A percentile compares a stretch with the other conserved stretches of the same genome.
Conservation (phyloP, 2,113 vertebrate genomes). For the Hiodon tergisus region DNA sequence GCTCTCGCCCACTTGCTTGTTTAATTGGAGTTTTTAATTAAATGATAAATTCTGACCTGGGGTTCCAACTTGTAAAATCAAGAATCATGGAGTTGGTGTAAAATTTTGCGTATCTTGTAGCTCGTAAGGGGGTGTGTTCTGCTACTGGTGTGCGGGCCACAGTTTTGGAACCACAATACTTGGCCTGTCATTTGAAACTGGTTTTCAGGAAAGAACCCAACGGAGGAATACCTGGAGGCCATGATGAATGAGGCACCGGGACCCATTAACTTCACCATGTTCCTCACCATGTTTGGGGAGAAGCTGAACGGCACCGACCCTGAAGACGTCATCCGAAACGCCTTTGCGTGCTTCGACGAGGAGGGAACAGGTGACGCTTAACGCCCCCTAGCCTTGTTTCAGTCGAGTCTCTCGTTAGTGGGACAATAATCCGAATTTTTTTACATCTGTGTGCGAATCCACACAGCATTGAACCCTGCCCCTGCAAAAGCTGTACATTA, state of each 20-base stretch:
- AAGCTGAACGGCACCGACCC: constrained; percentile 74
- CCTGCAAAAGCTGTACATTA: not conserved
- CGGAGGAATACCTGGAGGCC: constrained; percentile 82
- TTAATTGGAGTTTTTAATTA: no score
- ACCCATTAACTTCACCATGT: constrained; percentile 95
- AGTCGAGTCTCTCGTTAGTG: not conserved
- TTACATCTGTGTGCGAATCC: no score
- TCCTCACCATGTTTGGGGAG: constrained; percentile 96
- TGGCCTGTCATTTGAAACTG: not conserved
- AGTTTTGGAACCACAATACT: no score
- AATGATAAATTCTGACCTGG: no score
- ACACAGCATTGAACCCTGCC: no score
- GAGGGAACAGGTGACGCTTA: constrained; percentile 74
- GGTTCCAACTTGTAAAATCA: no score
- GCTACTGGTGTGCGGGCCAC: no score
- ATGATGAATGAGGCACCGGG: constrained; percentile 95
- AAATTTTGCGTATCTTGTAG: no score
- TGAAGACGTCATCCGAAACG: constrained; percentile 88
- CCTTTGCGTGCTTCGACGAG: constrained; percentile 91
- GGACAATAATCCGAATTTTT: no score
- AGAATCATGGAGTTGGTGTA: no score
- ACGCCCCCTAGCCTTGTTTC: not conserved
- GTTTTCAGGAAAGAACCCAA: constrained; percentile 84
- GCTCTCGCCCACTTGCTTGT: no score
- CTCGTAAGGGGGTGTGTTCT: no score